phyloP scores from a whole-genome alignment of 2,888 invertebrate genomes.

The Lamellibrachia columna region DNA sequence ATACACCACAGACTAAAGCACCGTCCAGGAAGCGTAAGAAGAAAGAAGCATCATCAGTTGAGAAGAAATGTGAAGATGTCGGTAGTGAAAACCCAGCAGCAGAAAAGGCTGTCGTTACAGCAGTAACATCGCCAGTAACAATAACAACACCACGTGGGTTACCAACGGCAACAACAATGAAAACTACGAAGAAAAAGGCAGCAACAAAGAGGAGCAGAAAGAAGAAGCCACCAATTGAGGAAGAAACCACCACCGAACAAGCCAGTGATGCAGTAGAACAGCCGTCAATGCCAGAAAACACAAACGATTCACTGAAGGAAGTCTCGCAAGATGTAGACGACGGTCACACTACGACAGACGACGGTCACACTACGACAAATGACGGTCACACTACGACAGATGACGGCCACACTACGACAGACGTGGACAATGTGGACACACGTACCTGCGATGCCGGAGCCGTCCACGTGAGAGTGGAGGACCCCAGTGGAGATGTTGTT shows the following conservation, averaged over 20 bases:
- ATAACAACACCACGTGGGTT: neutral
- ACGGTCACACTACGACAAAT: neutral
- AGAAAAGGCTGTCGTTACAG: slow-evolving; percentile 1
- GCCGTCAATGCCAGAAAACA: neutral
- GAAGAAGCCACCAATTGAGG: slow-evolving; percentile 27
- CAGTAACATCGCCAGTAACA: neutral
- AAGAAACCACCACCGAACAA: slow-evolving; percentile 33
- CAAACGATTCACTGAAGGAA: neutral
- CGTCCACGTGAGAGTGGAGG: neutral
- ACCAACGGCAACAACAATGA: slow-evolving; percentile 24
- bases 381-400: neutral
- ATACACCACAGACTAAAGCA: slow-evolving; percentile 19
- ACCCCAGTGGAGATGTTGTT: neutral
- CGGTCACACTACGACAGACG: neutral
- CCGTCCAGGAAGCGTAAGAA: slow-evolving; percentile 24
- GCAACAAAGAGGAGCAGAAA: slow-evolving; percentile 19
- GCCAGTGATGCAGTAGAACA: neutral
- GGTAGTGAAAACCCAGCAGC: neutral
- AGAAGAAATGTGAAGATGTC: slow-evolving; percentile 24
- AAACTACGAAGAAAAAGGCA: slow-evolving; percentile 23
- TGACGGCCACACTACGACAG: too few relatives aligned
- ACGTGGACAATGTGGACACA: neutral
- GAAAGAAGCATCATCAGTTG: slow-evolving; percentile 26
- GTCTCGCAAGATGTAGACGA: neutral
- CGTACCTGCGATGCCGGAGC: neutral